Base-by-base conservation (phyloP, 2,888 invertebrate species). In the Gerosis bhagava region DNA sequence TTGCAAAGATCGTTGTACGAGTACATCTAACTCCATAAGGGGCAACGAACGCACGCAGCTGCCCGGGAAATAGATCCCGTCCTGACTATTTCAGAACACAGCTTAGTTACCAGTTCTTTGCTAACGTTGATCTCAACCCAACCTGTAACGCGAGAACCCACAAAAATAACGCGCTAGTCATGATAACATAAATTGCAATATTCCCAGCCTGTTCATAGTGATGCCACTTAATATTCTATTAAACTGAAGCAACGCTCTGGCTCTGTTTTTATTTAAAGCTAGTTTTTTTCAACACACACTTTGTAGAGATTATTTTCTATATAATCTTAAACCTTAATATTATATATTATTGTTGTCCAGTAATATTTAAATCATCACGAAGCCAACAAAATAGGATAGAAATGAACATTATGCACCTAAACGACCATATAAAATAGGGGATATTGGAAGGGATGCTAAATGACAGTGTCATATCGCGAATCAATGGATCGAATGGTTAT, bases 21-120 rank as follows among this genome's bases (percentile, higher is more conserved):
- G n/a, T n/a, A n/a, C n/a, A 83, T 86, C 86, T 86, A 86, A 84
- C 79, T 82, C 82, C 77, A 80, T 61, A 53, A 68, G 75, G 87
- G 83, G 84, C 84, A 87, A 86, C 77, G 86, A 79, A 81, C 87
- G 82, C 81, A 63, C 70, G 78, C 87, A 87, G 86, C 87, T 86
- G 87, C 83, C 78, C 81, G 82, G 82, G 82, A 83, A 87, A 86
- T 84, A 84, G 83, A 87, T 84, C 84, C 82, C 81, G 81, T 79
- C 83, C 70, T 70, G 81, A 84, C 86, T 87, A 86, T 87, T 83
- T 84, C 84, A 84, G 86, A 81, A 73, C 79, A 73, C 73, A 73
- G 70, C 76, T 76, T 73, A 77, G 76, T 79, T 67, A 79, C 70
- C 64, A 65, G 67, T 65, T 62, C 68, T 68, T 70, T 64, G 62